Conservation (phyloP, 2,113 vertebrate species). For the Cochlearius cochlearius region DNA sequence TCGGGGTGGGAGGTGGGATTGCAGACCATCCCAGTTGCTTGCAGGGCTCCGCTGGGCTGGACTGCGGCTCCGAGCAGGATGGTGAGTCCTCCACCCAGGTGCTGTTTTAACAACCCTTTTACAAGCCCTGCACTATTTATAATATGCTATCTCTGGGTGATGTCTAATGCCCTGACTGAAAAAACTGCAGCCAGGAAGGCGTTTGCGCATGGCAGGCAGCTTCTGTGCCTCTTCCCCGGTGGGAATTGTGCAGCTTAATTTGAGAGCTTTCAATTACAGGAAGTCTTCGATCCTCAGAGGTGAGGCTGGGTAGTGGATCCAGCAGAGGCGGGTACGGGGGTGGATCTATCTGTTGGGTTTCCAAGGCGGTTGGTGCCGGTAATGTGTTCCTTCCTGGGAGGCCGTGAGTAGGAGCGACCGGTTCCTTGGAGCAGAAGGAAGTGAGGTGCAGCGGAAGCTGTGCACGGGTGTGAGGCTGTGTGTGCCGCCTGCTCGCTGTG, state of each 20-base stretch:
- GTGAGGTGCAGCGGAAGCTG: conserved; percentile 36
- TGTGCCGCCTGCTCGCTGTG: not conserved
- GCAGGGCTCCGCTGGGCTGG: not conserved
- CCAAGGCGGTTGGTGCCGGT: not conserved
- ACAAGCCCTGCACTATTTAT: not conserved
- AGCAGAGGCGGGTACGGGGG: not conserved
- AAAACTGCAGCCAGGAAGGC: not conserved
- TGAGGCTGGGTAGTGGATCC: not conserved
- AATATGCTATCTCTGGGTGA: not conserved
- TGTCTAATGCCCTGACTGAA: not conserved
- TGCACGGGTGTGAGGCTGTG: not conserved
- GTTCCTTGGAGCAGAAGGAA: conserved; percentile 6
- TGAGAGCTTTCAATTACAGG: not conserved
- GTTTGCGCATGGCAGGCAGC: not conserved
- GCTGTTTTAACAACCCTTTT: not conserved
- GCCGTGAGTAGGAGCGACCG: not conserved
- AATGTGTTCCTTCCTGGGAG: not conserved
- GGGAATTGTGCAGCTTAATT: conserved; percentile 8
- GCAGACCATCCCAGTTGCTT: not conserved
- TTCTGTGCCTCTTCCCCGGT: not conserved
- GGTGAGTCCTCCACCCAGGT: not conserved
- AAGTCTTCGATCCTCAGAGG: not conserved
- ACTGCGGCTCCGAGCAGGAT: not conserved
- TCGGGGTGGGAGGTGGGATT: not conserved
- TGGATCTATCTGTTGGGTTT: not conserved